Conservation (phyloP, 2,797 vertebrate species). For the Cyprinella venusta region DNA sequence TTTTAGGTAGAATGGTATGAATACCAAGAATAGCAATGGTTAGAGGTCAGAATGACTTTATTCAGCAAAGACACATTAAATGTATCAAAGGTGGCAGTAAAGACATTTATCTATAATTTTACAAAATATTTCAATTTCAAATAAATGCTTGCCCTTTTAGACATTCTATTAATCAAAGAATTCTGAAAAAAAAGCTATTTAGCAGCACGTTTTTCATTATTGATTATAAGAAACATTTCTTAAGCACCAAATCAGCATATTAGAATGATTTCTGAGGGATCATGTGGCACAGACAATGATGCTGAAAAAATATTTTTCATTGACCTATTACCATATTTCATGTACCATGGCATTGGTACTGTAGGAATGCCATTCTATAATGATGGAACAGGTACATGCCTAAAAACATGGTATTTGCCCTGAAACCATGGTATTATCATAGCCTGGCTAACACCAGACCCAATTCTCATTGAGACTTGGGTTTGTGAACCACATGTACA, state of each 20-base stretch:
- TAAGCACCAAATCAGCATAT: not conserved
- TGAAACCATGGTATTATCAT: no score
- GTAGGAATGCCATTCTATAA: not conserved
- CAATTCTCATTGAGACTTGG: no score
- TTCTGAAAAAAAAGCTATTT: not conserved
- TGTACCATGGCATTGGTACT: not conserved
- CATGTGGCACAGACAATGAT: not conserved
- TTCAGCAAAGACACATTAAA: not conserved
- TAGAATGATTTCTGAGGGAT: not conserved
- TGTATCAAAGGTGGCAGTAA: not conserved
- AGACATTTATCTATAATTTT: not conserved
- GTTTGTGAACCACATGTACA: no score
- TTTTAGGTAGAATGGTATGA: not conserved
- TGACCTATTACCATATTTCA: not conserved
- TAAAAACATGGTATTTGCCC: no score
- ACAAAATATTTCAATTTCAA: not conserved
- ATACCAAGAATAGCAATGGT: not conserved
- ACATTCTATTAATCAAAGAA: not conserved
- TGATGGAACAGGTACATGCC: not conserved
- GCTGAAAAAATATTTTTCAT: no score
- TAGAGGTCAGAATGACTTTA: not conserved
- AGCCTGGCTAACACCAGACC: no score
- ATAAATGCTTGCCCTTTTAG: not conserved
- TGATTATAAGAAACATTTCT: not conserved
- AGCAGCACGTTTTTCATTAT: not conserved